Base-by-base conservation (phyloP, 2,113 vertebrate genomes). In the Sorex fumeus region DNA sequence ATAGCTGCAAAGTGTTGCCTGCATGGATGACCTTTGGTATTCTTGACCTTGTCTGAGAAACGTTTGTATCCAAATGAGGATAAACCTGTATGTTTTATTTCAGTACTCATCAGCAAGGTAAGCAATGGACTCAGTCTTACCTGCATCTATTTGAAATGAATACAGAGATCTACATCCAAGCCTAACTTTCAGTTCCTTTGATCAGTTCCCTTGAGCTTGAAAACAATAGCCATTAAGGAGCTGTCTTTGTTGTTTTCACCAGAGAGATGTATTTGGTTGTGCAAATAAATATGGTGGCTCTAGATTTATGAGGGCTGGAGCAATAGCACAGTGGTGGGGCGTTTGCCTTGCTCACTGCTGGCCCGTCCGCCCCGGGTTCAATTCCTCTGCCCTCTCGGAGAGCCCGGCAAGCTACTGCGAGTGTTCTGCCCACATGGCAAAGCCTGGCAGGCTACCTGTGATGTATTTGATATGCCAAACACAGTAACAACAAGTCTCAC, bases 261-360 rank as follows among this genome's bases (percentile, higher is more conserved):
- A 7, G 18, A 43, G 12, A 69, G 62, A 78, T 84, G 72, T 77
- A 70, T 81, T 81, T 74, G 77, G 57, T 76, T 79, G 8, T 84
- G 83, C 88, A 74, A 77, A 76, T 71, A 40, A 21, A 86, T 40
- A 21, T 50, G 47, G 43, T 84, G 81, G 28, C 28, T 40, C 40
- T 40, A 40, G 40, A 80, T 28, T 21, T 69, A 13, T 57, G 74
- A 45, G 74, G 84, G n/a, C n/a, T n/a, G n/a, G n/a, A n/a, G n/a
- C n/a, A n/a, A n/a, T n/a, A n/a, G n/a, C n/a, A n/a, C n/a, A n/a
- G n/a, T n/a, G n/a, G n/a, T n/a, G n/a, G n/a, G n/a, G n/a, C n/a
- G n/a, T n/a, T n/a, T n/a, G n/a, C n/a, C n/a, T n/a, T n/a, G n/a
- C n/a, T n/a, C n/a, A n/a, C n/a, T n/a, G n/a, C n/a, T n/a, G n/a